A percentile compares a stretch with the other conserved stretches of the same genome.
These are phyloP conservation scores for Aphelocoma californica DNA, from an alignment of 2,797 vertebrate genomes.

Conservation along the genomic window DNA sequence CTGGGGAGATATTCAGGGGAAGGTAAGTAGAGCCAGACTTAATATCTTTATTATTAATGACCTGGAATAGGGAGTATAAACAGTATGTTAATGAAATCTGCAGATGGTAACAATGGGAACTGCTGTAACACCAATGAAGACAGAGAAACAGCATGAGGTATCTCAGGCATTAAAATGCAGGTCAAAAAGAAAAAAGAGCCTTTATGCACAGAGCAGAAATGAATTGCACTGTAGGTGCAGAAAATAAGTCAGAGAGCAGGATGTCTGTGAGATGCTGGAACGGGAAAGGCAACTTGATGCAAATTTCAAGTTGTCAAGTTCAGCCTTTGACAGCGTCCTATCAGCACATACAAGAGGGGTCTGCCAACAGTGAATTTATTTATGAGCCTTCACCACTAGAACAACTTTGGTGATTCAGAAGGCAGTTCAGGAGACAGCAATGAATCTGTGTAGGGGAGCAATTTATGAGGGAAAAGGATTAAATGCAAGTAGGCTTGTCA, in stretches of 20 bases:
- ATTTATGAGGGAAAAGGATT: background rate
- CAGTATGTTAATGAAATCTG: conserved; percentile 50
- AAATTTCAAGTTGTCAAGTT: background rate
- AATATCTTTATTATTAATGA: conserved; percentile 49
- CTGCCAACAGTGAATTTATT: background rate
- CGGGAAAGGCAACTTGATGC: background rate
- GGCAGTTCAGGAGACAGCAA: background rate
- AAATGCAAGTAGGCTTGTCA: background rate
- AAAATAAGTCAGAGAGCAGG: background rate
- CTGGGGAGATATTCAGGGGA: conserved; percentile 20
- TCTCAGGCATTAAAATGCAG: background rate
- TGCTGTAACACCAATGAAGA: background rate
- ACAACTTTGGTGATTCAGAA: background rate
- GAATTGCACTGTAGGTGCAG: background rate
- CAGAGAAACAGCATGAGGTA: background rate
- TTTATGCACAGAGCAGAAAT: background rate
- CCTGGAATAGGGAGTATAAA: conserved; percentile 27
- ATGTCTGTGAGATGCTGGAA: background rate
- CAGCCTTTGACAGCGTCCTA: background rate
- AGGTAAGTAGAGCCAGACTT: conserved; percentile 27
- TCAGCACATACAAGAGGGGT: background rate
- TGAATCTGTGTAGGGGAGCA: background rate
- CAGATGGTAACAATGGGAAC: conserved; percentile 48
- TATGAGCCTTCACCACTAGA: background rate
- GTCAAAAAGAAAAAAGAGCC: background rate